Conservation (phyloP, 2,113 vertebrate genomes). For the Glaucomys volans region DNA sequence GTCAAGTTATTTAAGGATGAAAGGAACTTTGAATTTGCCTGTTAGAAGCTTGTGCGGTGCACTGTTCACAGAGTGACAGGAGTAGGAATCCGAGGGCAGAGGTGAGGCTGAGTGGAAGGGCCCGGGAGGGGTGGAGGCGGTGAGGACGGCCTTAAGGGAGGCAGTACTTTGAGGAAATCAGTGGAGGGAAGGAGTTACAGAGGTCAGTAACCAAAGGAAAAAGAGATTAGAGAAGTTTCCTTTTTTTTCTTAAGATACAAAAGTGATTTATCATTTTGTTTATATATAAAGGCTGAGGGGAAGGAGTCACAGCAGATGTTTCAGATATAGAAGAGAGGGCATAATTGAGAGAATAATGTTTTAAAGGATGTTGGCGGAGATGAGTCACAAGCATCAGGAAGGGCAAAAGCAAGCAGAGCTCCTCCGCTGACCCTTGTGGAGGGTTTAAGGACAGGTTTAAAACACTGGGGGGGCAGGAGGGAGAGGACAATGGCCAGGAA, state of each 20-base stretch:
- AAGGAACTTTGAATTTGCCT: conserved; percentile 60
- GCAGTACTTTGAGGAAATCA: not conserved
- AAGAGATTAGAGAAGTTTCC: not conserved
- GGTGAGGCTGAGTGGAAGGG: conserved; percentile 12
- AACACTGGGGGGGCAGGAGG: not conserved
- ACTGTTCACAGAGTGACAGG: not conserved
- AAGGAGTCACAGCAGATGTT: not conserved
- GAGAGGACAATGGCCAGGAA: not conserved
- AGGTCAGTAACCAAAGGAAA: conserved; percentile 41
- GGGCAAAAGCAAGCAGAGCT: not conserved
- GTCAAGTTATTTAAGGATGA: conserved; percentile 70
- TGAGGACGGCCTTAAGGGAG: not conserved
- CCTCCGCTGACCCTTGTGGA: not conserved
- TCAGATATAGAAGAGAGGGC: not conserved
- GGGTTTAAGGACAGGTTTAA: not conserved
- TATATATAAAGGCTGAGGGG: conserved; percentile 30
- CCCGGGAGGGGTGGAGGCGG: not conserved
- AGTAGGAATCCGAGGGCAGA: conserved; percentile 36
- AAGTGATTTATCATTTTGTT: conserved; percentile 63
- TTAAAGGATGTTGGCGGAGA: not conserved
- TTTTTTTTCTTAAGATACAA: not conserved
- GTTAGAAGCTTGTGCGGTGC: conserved; percentile 44
- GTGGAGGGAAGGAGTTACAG: conserved; percentile 3
- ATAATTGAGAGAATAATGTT: not conserved
- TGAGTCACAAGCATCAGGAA: not conserved